Conservation (phyloP, 2,113 vertebrate genomes). For the Nycticebus coucang region DNA sequence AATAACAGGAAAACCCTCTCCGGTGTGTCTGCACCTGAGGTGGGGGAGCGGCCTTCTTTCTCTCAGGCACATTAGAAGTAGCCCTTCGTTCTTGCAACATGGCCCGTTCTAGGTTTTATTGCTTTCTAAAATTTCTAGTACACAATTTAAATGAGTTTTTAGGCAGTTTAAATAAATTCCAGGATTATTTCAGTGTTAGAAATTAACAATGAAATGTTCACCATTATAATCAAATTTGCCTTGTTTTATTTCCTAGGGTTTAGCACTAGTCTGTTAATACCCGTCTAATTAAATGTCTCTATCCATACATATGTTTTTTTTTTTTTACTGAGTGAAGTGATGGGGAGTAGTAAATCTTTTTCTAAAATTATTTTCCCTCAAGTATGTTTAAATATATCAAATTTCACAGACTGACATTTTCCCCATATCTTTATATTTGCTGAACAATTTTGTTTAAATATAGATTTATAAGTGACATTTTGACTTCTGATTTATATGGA, state of each 20-base stretch:
- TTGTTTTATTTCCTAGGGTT: conserved; percentile 62
- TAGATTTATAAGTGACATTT: conserved; percentile 31
- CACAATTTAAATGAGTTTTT: conserved; percentile 79
- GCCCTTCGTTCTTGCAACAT: conserved; percentile 56
- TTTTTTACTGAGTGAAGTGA: not conserved
- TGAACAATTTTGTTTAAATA: conserved; percentile 19
- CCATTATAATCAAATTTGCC: conserved; percentile 70
- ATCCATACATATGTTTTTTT: not conserved
- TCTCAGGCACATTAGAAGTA: conserved; percentile 51
- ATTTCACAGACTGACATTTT: conserved; percentile 27
- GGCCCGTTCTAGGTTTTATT: conserved; percentile 78
- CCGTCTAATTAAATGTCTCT: conserved; percentile 27
- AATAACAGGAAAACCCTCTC: conserved; percentile 64
- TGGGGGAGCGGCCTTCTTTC: conserved; percentile 58
- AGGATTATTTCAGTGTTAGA: conserved; percentile 82
- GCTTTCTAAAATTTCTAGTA: conserved; percentile 81
- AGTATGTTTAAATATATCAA: not conserved
- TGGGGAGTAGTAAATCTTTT: not conserved
- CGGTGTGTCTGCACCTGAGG: conserved; percentile 67
- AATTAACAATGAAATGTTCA: conserved; percentile 74
- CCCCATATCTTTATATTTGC: not conserved
- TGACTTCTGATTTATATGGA: conserved; percentile 29
- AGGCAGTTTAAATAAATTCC: conserved; percentile 78
- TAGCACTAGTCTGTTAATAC: not conserved
- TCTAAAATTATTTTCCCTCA: not conserved